Conservation (phyloP, 2,888 invertebrate species). For the Epicampocera succincta region DNA sequence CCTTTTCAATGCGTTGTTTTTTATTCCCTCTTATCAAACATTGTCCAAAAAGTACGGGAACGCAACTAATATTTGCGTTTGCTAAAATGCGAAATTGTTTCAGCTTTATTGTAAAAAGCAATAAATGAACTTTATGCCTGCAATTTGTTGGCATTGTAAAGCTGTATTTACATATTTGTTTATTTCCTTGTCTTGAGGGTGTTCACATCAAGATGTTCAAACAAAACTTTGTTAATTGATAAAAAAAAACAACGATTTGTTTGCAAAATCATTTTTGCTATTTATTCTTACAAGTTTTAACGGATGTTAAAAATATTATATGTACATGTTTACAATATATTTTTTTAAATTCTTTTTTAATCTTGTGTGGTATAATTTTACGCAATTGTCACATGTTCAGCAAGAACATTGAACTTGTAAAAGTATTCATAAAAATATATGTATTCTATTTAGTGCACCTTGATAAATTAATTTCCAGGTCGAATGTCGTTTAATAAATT, state of each 20-base stretch:
- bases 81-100: slow-evolving; percentile 12
- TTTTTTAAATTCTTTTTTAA: no score
- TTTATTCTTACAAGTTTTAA: background rate
- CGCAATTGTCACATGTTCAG: no score
- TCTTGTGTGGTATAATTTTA: no score
- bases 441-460: no score
- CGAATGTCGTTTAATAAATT: no score
- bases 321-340: background rate
- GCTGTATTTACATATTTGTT: slow-evolving; percentile 16
- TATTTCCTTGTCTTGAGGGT: background rate
- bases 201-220: slow-evolving; percentile 13
- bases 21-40: no score
- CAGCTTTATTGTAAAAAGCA: slow-evolving; percentile 29
- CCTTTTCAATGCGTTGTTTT: no score
- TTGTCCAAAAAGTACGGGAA: no score
- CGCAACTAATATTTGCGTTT: background rate
- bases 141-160: slow-evolving; percentile 7
- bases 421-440: no score
- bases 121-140: slow-evolving; percentile 6
- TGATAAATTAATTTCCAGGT: no score
- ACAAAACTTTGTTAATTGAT: background rate
- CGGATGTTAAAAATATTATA: background rate
- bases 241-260: background rate
- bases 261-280: slow-evolving; percentile 7
- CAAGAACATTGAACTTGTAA: no score